These are phyloP conservation scores for Tetragonisca angustula DNA, from an alignment of 2,888 invertebrate genomes.

Conservation along the genomic window DNA sequence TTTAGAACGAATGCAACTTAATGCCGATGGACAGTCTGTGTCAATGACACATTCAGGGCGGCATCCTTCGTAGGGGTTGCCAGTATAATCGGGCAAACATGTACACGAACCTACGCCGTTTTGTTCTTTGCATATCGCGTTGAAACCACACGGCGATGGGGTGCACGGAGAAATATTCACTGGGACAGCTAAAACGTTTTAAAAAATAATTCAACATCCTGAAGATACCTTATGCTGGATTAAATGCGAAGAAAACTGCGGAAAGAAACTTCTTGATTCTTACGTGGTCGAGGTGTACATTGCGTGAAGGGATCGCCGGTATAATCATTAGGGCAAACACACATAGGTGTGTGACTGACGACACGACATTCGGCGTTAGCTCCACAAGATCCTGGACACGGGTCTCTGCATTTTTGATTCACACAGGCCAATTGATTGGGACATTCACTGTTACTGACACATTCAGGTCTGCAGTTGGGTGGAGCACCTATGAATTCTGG, in stretches of 20 bases:
- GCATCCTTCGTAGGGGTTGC: slow-evolving; percentile 87
- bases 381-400: slow-evolving; percentile 90
- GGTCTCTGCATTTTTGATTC: slow-evolving; percentile 88
- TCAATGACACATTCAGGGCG: slow-evolving; percentile 84
- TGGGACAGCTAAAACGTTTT: not conserved
- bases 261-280: slow-evolving; percentile 81
- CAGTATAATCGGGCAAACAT: slow-evolving; percentile 89
- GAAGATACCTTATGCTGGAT: too few species aligned
- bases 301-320: slow-evolving; percentile 86
- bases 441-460: slow-evolving; percentile 85
- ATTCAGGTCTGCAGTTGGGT: slow-evolving; percentile 85
- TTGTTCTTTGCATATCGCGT: slow-evolving; percentile 89
- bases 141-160: slow-evolving; percentile 91
- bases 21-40: slow-evolving; percentile 83
- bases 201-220: not conserved
- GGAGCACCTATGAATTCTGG: slow-evolving; percentile 85
- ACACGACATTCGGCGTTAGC: slow-evolving; percentile 85
- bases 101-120: slow-evolving; percentile 91
- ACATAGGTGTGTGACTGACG: slow-evolving; percentile 84
- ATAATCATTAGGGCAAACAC: slow-evolving; percentile 81
- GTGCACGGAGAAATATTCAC: slow-evolving; percentile 85
- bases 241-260: not conserved
- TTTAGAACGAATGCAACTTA: slow-evolving; percentile 85
- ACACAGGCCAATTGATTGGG: slow-evolving; percentile 85
- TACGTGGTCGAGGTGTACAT: slow-evolving; percentile 89